Evolutionary conservation across 2,797 vertebrate genomes (phyloP), one percentile per base, ranked within the genome.

Genomic region (Danio aesculapii): DNA sequence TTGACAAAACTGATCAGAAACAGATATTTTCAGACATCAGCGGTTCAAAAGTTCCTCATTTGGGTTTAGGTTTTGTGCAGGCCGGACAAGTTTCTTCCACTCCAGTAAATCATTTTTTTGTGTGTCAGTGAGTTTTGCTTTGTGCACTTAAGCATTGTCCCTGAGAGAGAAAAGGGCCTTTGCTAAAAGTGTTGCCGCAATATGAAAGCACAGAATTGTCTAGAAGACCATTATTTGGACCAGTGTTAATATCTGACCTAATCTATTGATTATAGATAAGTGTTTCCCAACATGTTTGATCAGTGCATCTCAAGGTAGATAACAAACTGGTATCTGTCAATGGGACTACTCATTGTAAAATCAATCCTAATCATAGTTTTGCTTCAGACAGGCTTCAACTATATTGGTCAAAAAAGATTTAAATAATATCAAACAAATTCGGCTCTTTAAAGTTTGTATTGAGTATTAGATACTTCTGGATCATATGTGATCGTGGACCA

Each of bases 201-300:
- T 12, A 39, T 43, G 14, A 71, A 71, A 71, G 50, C 43, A 61
- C 57, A 61, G 57, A 61, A 49, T 46, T 39, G 13, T 61, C 19
- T 74, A 61, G 44, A 47, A 59, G 10, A 19, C 13, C 0, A 16
- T 46, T 73, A 8, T 16, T 5, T 14, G 17, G 4, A 7, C 12
- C 8, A 43, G 41, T 0, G 46, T 30, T 58, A 73, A 21, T 47
- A 73, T 2, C 9, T 8, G 6, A 53, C 14, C 14, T 10, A 6
- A 69, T 21, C 19, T 59, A 9, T 13, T 59, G 30, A 30, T 30
- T 30, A 30, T 30, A 30, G 30, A 30, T 30, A 1, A 30, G 30
- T 30, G 30, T 30, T 30, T 30, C 30, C 30, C 30, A 30, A 30
- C 3, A 30, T 3, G 30, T 30, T 30, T 30, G 30, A 30, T 30